Base-by-base conservation (phyloP, 2,113 vertebrate genomes). In the Herpailurus yagouaroundi region DNA sequence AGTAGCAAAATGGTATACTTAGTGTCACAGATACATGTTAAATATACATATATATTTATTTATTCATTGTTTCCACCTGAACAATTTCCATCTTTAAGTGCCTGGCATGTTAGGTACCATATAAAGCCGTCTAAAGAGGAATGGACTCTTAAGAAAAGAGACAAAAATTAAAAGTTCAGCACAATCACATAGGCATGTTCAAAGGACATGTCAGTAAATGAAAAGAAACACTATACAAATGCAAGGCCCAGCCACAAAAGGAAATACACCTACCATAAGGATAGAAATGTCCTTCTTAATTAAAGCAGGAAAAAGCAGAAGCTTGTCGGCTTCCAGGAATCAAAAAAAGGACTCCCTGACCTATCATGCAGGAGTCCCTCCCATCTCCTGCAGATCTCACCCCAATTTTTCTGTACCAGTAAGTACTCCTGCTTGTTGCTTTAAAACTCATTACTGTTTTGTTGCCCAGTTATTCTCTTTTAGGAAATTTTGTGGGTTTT, bases 51-150 rank as follows among this genome's bases (percentile, higher is more conserved):
- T 31, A 83, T 25, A 33, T 29, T 66, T 45, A 48, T 50, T 33
- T 74, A 90, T 7, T 92, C 36, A 84, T n/a, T 96, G 93, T 94
- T 85, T 96, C 63, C 31, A 86, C 12, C 18, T 36, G 41, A 94
- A 85, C 36, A 88, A 64, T 68, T 69, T 71, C 38, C 45, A 73
- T 68, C n/a, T 74, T 83, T 38, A 55, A 45, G 38, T 71, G 31
- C 45, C 45, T 50, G 18, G 14, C 21, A 68, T 2, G 3, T 60
- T 55, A 84, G 15, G 68, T 21, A 83, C 6, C 41, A 64, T 74
- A 80, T 74, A 71, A 87, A 96, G 27, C 10, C 19, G 52, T 97
- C 90, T 79, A 27, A 27, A 96, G 36, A n/a, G 38, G n/a, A 92
- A 93, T 23, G 16, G 31, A 27, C 16, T 86, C 79, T 74, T 80